A percentile compares a stretch with the other conserved stretches of the same genome.
phyloP scores from a whole-genome alignment of 2,113 vertebrate genomes.

The Phrynosoma blainvillii region DNA sequence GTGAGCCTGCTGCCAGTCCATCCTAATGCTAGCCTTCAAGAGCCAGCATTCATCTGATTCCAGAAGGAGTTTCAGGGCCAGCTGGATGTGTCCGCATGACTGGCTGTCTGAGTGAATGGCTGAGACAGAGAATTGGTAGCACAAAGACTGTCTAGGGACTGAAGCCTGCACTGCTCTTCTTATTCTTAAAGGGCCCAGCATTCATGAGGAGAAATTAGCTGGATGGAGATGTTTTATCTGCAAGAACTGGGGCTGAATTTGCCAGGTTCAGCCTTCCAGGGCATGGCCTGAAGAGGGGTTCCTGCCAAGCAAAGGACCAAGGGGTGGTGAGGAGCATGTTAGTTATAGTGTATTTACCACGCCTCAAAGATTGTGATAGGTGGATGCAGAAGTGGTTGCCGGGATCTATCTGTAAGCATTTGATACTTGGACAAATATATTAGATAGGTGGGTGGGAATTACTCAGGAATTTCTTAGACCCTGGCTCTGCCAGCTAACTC shows the following conservation, averaged over 20 bases:
- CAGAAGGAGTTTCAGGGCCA: background rate
- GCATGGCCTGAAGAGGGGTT: background rate
- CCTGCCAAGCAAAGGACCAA: background rate
- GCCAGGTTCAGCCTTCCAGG: background rate
- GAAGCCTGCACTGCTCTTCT: background rate
- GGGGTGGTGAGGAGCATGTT: background rate
- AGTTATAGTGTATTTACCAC: accelerated
- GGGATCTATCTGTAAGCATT: background rate
- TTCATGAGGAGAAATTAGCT: background rate
- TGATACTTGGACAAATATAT: background rate
- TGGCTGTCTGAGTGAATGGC: background rate
- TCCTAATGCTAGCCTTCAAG: accelerated
- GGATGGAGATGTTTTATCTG: background rate
- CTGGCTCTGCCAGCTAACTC: constrained; percentile 20
- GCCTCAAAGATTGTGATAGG: constrained; percentile 1
- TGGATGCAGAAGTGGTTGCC: background rate
- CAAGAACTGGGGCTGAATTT: background rate
- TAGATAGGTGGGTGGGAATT: background rate
- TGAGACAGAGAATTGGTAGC: background rate
- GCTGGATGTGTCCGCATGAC: background rate
- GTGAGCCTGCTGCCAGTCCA: background rate
- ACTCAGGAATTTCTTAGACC: background rate
- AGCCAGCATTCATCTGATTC: background rate
- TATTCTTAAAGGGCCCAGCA: background rate
- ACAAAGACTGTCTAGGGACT: background rate